A percentile compares a stretch with the other conserved stretches of the same genome.
Evolutionary conservation across 37 sponge, comb jelly and placozoan species (phyloP).

Genomic region (Ephydatia muelleri): DNA sequence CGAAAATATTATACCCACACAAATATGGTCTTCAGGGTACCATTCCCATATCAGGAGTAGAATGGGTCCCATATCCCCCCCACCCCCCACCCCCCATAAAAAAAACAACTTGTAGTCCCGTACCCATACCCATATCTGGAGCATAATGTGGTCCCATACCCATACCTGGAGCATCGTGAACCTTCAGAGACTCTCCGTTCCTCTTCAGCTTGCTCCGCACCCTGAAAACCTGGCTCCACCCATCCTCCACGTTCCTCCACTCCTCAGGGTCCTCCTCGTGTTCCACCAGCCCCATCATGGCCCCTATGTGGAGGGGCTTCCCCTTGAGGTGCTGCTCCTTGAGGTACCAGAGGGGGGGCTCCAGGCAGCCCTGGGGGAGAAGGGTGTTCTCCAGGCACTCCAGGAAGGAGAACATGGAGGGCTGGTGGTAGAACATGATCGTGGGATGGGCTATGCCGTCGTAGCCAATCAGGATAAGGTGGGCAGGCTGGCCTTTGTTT

Average conservation of each 20-base stretch:
- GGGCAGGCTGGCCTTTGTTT: conserved; percentile 18
- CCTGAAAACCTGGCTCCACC: conserved; percentile 76
- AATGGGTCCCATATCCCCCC: no score
- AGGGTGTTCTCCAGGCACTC: conserved; percentile 88
- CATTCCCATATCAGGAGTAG: no score
- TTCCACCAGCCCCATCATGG: not conserved
- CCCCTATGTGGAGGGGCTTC: not conserved
- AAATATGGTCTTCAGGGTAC: no score
- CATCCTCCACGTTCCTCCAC: conserved; percentile 42
- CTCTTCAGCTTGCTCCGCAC: conserved; percentile 36
- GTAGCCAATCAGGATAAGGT: conserved; percentile 70
- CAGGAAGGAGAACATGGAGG: conserved; percentile 80
- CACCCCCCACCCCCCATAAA: no score
- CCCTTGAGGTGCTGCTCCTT: conserved; percentile 46
- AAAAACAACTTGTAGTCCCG: no score
- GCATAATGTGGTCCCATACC: not conserved
- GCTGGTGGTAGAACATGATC: conserved; percentile 60
- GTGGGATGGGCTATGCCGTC: conserved; percentile 76
- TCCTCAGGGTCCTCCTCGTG: conserved; percentile 21
- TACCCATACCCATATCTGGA: no score
- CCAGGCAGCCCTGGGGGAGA: conserved; percentile 85
- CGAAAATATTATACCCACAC: no score
- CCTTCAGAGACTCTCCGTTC: not conserved
- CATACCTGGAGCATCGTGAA: not conserved
- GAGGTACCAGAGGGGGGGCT: conserved; percentile 90